Percentiles rank a stretch among this genome's conserved stretches.
These are phyloP conservation scores for Stomatorhinus ivindoensis DNA, from an alignment of 2,113 vertebrate species.

Conservation along the genomic window DNA sequence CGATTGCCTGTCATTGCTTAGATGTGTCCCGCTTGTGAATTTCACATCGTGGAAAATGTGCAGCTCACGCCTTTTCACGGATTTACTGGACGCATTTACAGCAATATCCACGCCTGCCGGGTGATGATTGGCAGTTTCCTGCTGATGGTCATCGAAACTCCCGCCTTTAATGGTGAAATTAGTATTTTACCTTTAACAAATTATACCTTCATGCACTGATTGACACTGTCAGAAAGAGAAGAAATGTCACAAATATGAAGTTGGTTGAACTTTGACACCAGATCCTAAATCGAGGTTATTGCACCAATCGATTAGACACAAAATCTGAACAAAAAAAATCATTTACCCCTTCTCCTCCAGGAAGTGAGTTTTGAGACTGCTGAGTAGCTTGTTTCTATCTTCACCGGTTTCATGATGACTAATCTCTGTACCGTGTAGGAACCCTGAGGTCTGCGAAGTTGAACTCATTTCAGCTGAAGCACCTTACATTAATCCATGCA, in stretches of 20 bases:
- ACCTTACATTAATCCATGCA: slow-evolving; percentile 1
- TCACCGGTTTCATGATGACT: slow-evolving; percentile 29
- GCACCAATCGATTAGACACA: background rate
- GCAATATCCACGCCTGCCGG: background rate
- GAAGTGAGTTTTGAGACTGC: slow-evolving; percentile 36
- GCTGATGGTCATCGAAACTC: background rate
- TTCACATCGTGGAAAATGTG: background rate
- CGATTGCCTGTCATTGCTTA: background rate
- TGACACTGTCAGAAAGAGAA: background rate
- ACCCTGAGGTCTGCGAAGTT: slow-evolving; percentile 51
- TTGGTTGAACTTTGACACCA: background rate
- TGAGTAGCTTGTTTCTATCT: slow-evolving; percentile 22
- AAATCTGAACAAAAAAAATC: background rate
- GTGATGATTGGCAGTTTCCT: background rate
- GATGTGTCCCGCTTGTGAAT: background rate
- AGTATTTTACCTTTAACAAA: background rate
- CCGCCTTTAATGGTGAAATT: background rate
- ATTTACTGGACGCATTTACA: background rate
- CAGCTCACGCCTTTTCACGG: too few relatives aligned
- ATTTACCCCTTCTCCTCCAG: background rate
- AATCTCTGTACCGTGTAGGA: slow-evolving; percentile 35
- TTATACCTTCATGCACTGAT: background rate
- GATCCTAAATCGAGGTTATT: background rate
- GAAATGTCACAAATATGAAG: background rate
- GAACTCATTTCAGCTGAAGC: slow-evolving; percentile 27